A percentile compares a stretch with the other conserved stretches of the same genome.
Evolutionary conservation across 2,113 vertebrate genomes (phyloP).

Genomic region (Sprattus sprattus): DNA sequence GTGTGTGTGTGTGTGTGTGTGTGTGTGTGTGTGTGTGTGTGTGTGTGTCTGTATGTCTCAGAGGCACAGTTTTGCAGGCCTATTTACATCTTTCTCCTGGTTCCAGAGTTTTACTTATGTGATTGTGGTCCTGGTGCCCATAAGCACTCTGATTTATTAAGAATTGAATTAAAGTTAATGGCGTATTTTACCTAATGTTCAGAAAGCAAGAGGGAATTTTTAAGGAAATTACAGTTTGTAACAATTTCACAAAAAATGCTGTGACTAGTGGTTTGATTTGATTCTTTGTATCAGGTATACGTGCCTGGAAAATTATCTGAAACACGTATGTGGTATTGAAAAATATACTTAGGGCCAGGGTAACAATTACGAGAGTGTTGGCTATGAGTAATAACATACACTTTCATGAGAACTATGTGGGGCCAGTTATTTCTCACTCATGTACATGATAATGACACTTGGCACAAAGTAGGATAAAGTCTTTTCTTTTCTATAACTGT

Average conservation of each 20-base stretch:
- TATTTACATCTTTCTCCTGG: too few species aligned
- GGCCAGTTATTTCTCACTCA: neutral
- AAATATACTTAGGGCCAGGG: neutral
- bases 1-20: too few species aligned
- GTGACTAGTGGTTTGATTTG: neutral
- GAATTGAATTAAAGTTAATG: too few species aligned
- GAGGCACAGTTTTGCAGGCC: too few species aligned
- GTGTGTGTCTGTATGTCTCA: too few species aligned
- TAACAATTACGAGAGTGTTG: neutral
- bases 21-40: too few species aligned
- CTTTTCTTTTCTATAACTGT: too few species aligned
- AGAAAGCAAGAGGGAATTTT: neutral
- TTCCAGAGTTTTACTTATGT: too few species aligned
- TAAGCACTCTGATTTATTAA: too few species aligned
- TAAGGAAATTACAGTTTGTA: neutral
- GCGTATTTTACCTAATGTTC: neutral
- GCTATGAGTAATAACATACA: too few species aligned
- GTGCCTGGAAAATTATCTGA: too few species aligned
- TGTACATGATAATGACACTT: neutral
- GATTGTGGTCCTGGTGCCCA: too few species aligned
- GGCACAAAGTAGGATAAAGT: neutral
- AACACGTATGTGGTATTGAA: neutral
- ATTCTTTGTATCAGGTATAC: neutral
- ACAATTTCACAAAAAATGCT: neutral
- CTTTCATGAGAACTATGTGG: neutral